phyloP scores from a whole-genome alignment of 1,140 invertebrate genomes.

The Lethrus apterus region DNA sequence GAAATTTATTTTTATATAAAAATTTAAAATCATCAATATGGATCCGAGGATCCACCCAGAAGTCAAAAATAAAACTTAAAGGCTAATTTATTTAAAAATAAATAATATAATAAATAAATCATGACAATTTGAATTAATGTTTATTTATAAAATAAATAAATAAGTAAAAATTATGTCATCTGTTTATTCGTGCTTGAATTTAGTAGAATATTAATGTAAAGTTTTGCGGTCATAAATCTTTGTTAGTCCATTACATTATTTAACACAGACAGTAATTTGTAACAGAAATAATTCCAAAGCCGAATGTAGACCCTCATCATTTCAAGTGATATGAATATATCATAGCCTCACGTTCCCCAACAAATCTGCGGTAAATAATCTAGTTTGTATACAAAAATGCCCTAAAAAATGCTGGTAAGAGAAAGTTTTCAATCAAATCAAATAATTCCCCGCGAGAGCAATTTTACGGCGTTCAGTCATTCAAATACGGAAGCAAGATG shows the following conservation, averaged over 20 bases:
- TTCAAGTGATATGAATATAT: conserved; percentile 30
- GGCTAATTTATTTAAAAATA: too few species aligned
- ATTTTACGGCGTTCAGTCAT: conserved; percentile 27
- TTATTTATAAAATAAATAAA: too few species aligned
- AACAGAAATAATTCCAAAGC: conserved; percentile 32
- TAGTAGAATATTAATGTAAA: too few species aligned
- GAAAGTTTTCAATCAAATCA: conserved; percentile 35
- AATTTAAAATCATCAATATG: too few species aligned
- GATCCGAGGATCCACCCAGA: too few species aligned
- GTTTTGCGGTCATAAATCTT: conserved; percentile 25
- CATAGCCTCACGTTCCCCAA: conserved; percentile 25
- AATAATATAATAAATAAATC: too few species aligned
- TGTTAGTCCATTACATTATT: conserved; percentile 31
- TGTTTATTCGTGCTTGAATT: too few species aligned
- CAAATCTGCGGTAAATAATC: conserved; percentile 47
- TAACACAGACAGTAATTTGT: conserved; percentile 30
- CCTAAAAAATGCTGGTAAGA: conserved; percentile 37
- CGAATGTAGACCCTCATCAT: conserved; percentile 31
- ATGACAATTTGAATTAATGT: too few species aligned
- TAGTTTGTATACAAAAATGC: conserved; percentile 42
- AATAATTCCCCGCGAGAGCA: conserved; percentile 32
- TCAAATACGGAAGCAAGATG: conserved; percentile 21
- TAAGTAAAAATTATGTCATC: too few species aligned
- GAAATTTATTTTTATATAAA: too few species aligned
- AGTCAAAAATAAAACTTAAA: too few species aligned